These are phyloP conservation scores for Drosophila orosa DNA, from an alignment of 1,140 invertebrate species.

Conservation along the genomic window DNA sequence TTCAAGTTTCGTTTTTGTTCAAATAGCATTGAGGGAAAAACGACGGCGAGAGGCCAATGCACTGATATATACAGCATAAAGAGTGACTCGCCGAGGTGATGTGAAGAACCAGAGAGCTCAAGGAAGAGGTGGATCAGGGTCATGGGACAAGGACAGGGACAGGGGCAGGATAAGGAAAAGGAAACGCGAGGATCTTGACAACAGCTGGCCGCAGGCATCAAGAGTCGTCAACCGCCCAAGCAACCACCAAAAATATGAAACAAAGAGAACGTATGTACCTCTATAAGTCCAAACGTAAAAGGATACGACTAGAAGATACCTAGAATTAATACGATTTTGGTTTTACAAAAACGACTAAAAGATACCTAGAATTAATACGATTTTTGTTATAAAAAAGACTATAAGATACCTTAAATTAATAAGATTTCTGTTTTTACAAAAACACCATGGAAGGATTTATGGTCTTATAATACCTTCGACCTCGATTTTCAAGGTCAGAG, in stretches of 20 bases:
- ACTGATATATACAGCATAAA: constrained; percentile 38
- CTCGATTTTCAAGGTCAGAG: not conserved
- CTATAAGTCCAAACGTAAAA: constrained; percentile 1
- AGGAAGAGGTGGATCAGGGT: constrained; percentile 15
- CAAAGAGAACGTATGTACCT: constrained; percentile 5
- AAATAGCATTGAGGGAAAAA: constrained; percentile 76
- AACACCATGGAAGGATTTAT: not conserved
- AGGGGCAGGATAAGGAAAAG: constrained; percentile 9
- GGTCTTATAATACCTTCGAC: not conserved
- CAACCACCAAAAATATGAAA: constrained; percentile 57
- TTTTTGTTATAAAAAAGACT: too few relatives aligned
- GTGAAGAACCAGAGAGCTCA: constrained; percentile 31
- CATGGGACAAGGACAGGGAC: constrained; percentile 13
- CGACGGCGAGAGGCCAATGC: constrained; percentile 75
- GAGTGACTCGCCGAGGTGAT: constrained; percentile 21
- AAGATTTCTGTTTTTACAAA: not conserved
- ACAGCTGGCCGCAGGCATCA: constrained; percentile 71
- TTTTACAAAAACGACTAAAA: constrained; percentile 9
- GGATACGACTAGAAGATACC: constrained; percentile 15
- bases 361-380: constrained; percentile 8
- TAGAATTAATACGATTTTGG: not conserved
- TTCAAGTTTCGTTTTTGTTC: constrained; percentile 76
- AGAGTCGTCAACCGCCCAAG: constrained; percentile 49
- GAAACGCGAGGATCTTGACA: constrained; percentile 48
- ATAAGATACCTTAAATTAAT: constrained; percentile 6